A percentile compares a stretch with the other conserved stretches of the same genome.
Conservation (phyloP, 2,797 vertebrate species). For the Schizopygopsis malacanthus region DNA sequence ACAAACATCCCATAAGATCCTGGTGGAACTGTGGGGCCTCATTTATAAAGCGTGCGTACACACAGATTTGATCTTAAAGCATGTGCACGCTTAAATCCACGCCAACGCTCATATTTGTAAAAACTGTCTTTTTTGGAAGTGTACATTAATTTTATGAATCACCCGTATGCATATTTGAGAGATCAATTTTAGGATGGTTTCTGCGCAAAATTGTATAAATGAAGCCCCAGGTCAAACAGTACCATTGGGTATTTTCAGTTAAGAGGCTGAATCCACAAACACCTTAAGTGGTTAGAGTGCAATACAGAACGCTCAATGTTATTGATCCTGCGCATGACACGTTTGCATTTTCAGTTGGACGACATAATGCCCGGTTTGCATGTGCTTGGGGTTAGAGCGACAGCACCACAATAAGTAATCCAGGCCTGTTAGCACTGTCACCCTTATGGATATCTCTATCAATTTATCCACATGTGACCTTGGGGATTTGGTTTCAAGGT, state of each 20-base stretch:
- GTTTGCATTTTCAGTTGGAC: conserved; percentile 24
- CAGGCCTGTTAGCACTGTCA: conserved; percentile 51
- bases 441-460: conserved; percentile 33
- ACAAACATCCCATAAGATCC: background rate
- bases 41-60: no score
- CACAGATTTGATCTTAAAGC: no score
- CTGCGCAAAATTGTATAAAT: no score
- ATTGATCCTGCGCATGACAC: conserved; percentile 26
- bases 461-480: conserved; percentile 20
- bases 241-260: background rate
- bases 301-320: conserved; percentile 17
- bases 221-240: no score
- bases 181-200: no score
- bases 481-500: conserved; percentile 45
- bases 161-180: no score
- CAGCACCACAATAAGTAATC: conserved; percentile 15
- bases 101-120: no score
- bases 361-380: conserved; percentile 36
- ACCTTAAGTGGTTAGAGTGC: conserved; percentile 40
- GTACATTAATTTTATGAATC: no score
- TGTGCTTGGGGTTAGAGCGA: conserved; percentile 22
- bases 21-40: background rate
- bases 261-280: background rate
- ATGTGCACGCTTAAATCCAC: no score
- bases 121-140: no score